phyloP scores from a whole-genome alignment of 2,113 vertebrate genomes.

The Murina feae region DNA sequence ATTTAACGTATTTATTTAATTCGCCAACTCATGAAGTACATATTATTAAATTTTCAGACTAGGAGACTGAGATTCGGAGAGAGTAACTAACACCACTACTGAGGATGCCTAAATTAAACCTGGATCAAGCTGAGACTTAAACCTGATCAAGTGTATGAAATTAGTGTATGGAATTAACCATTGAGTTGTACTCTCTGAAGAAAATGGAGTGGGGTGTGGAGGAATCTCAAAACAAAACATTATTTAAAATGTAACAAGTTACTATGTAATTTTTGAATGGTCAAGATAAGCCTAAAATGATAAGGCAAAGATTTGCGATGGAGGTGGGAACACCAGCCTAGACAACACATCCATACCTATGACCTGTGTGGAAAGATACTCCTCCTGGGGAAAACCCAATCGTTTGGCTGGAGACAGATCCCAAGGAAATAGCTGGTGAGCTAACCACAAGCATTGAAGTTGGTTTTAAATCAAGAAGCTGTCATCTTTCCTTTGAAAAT shows the following conservation, averaged over 20 bases:
- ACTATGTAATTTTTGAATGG: background rate
- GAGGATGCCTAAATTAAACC: background rate
- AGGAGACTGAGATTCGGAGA: background rate
- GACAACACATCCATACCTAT: background rate
- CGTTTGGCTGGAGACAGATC: background rate
- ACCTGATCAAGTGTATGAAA: background rate
- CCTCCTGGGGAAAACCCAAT: background rate
- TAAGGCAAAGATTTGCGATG: background rate
- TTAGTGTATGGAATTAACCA: background rate
- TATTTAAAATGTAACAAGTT: background rate
- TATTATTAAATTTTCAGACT: slow-evolving; percentile 2
- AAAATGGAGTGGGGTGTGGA: background rate
- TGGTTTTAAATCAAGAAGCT: background rate
- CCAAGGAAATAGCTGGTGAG: background rate
- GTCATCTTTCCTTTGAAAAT: background rate
- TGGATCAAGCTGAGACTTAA: background rate
- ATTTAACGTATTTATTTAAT: background rate
- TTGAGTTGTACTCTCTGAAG: background rate
- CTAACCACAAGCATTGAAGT: background rate
- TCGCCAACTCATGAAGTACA: background rate
- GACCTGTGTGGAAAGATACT: background rate
- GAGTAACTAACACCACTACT: background rate
- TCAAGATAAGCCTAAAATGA: background rate
- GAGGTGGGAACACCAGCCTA: background rate
- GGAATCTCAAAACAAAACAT: background rate